Evolutionary conservation across 2,797 vertebrate species (phyloP).

Genomic region (Scolopax rusticola): DNA sequence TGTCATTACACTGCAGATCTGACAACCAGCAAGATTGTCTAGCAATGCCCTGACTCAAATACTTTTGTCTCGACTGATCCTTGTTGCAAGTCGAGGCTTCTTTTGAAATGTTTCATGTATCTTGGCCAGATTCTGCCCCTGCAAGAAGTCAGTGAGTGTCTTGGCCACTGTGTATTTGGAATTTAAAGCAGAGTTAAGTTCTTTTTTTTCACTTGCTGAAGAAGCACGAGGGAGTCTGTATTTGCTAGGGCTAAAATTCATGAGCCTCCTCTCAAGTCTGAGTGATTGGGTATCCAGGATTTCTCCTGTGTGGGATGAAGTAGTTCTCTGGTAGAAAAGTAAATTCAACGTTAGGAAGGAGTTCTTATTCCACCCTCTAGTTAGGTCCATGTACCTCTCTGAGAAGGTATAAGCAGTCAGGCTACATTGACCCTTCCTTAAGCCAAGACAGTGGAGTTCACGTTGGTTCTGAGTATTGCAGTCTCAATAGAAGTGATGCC

Average conservation of each 20-base stretch:
- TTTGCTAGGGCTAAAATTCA: constrained; percentile 9
- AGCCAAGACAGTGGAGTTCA: background rate
- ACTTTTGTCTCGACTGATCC: constrained; percentile 47
- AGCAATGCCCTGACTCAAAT: constrained; percentile 73
- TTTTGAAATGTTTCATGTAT: constrained; percentile 57
- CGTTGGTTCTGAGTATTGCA: accelerated
- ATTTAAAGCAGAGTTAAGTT: constrained; percentile 30
- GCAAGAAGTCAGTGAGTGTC: constrained; percentile 21
- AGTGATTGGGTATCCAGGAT: background rate
- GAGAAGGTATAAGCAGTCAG: background rate
- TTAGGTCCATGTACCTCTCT: accelerated
- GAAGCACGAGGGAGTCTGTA: background rate
- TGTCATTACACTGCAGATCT: constrained; percentile 90
- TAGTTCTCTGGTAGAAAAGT: background rate
- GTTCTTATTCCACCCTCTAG: background rate
- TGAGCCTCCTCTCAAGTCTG: background rate
- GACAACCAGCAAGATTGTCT: constrained; percentile 85
- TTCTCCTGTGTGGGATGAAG: background rate
- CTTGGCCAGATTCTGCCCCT: constrained; percentile 52
- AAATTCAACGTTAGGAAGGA: background rate
- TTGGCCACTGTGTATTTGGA: constrained; percentile 1
- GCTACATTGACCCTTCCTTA: background rate
- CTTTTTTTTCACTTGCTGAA: background rate
- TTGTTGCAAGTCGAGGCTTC: constrained; percentile 21
- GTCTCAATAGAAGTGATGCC: background rate